Conservation (phyloP, 2,797 vertebrate species). For the Tauraco hartlaubi region DNA sequence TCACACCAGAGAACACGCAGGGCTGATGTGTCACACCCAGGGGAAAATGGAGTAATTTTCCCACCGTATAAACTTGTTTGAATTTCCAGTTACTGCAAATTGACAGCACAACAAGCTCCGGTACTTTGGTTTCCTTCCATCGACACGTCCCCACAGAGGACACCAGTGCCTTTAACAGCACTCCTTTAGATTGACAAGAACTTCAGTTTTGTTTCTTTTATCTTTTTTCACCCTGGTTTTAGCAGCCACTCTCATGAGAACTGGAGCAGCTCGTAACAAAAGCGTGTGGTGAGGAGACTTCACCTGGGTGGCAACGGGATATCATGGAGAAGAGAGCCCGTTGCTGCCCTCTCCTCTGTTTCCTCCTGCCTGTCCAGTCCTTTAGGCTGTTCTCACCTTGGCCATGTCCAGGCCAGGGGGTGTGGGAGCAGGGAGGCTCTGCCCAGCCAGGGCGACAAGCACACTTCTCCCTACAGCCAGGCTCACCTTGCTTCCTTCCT, state of each 20-base stretch:
- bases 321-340: not conserved
- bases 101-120: conserved; percentile 26
- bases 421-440: not conserved
- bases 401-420: not conserved
- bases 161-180: conserved; percentile 46
- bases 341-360: not conserved
- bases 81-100: not conserved
- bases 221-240: not conserved
- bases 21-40: not conserved
- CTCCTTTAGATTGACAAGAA: conserved; percentile 19
- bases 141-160: not conserved
- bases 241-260: conserved; percentile 11
- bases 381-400: not conserved
- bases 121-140: conserved; percentile 41
- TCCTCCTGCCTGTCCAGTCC: not conserved
- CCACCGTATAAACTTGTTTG: conserved; percentile 1
- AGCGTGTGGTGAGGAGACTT: not conserved
- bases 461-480: not conserved
- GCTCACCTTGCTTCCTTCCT: not conserved
- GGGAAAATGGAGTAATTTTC: conserved; percentile 42
- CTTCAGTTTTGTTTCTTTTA: conserved; percentile 3
- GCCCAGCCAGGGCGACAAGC: not conserved
- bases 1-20: not conserved
- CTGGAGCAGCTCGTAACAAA: conserved; percentile 47
- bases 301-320: not conserved